Conservation (phyloP, 2,113 vertebrate species). For the Rhinopithecus roxellana region DNA sequence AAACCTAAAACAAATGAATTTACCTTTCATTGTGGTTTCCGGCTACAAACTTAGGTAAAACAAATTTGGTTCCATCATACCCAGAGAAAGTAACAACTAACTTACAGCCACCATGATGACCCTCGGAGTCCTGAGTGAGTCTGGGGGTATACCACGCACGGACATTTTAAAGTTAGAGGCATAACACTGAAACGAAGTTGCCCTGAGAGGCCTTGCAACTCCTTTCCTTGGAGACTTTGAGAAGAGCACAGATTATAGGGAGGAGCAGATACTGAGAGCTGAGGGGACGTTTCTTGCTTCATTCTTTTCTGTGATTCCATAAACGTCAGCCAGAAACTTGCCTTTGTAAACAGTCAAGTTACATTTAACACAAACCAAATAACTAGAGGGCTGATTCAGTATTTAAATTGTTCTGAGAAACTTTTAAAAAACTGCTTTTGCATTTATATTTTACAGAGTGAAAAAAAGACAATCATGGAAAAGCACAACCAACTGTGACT, state of each 20-base stretch:
- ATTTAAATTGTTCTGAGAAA: conserved; percentile 69
- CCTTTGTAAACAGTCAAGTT: conserved; percentile 61
- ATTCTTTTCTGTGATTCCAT: background rate
- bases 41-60: background rate
- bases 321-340: conserved; percentile 47
- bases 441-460: conserved; percentile 64
- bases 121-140: background rate
- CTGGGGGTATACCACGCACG: background rate
- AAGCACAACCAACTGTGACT: conserved; percentile 72
- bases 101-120: background rate
- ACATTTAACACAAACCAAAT: conserved; percentile 56
- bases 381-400: conserved; percentile 67
- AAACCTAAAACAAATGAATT: background rate
- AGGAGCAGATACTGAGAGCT: background rate
- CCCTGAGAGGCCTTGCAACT: background rate
- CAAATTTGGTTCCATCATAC: background rate
- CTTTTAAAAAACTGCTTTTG: conserved; percentile 67
- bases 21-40: background rate
- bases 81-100: background rate
- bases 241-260: background rate
- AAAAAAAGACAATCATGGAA: conserved; percentile 65
- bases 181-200: background rate
- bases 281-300: background rate
- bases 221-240: background rate
- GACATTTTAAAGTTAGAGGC: background rate